Evolutionary conservation across 1,140 invertebrate genomes (phyloP), one percentile per base, ranked within the genome.

Genomic region (Bemisia tabaci): DNA sequence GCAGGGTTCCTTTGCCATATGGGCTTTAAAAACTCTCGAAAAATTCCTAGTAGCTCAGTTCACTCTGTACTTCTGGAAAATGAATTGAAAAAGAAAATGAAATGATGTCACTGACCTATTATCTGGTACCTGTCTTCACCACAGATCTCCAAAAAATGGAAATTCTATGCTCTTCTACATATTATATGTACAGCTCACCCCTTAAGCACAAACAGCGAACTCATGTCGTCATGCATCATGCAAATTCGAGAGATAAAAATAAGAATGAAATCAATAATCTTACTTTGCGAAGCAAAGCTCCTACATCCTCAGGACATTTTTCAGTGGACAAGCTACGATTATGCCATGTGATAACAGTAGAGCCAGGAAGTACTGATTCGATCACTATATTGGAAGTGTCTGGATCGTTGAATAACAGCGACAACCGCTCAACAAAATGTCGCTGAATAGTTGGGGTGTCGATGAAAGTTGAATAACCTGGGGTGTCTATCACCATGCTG

Each of bases 401-500:
- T 33, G 78, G 75, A 78, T 95, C 92, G 9, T 85, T 84, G 73
- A 92, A 94, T 1, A 94, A 73, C 26, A 83, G 80, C 0, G 84
- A 82, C 0, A 94, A 74, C 68, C 88, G 90, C 74, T 92, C 88
- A 1, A 93, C 82, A 70, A 95, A 87, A 72, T 87, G 85, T 2
- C 87, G 81, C 74, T 90, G 86, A 73, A 85, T 78, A 17, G 76
- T 72, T 0, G 91, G 83, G 66, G 85, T 88, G 63, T 83, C 79
- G 2, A 82, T 82, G 66, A 96, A 91, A 1, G 81, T 77, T 2
- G 89, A 82, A 74, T 87, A 90, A 0, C 69, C 67, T 25, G 86
- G 82, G 23, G 84, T 83, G 64, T 88, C 85, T 69, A 96, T 74
- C 1, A 84, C 89, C 80, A 95, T 88, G 62, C 85, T 86, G 73